Evolutionary conservation across 2,888 invertebrate species (phyloP).

Genomic region (Cerceris ruficornis): DNA sequence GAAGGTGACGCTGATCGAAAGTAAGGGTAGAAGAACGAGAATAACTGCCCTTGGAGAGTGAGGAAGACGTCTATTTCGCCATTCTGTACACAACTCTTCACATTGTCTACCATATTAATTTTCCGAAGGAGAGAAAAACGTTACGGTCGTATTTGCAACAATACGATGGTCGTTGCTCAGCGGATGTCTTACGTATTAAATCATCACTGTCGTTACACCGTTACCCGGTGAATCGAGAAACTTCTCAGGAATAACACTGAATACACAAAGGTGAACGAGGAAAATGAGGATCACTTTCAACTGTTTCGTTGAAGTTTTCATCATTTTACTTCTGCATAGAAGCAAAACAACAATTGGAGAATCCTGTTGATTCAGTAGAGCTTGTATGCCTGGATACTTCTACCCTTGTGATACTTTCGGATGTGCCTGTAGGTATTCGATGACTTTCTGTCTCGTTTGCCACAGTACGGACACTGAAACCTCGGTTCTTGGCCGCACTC

Average conservation of each 20-base stretch:
- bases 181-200: constrained; percentile 4
- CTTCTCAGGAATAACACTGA: neutral
- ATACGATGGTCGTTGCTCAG: neutral
- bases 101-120: constrained; percentile 14
- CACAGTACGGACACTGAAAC: constrained; percentile 73
- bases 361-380: constrained; percentile 50
- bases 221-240: neutral
- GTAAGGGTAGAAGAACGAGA: constrained; percentile 14
- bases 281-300: constrained; percentile 3
- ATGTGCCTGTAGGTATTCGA: constrained; percentile 74
- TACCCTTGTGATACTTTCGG: constrained; percentile 67
- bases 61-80: constrained; percentile 46
- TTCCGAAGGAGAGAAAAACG: neutral
- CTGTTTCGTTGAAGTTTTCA: neutral
- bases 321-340: neutral
- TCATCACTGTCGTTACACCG: neutral
- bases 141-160: neutral
- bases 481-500: constrained; percentile 74
- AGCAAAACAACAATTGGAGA: neutral
- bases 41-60: constrained; percentile 24
- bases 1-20: constrained; percentile 1
- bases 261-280: neutral
- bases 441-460: constrained; percentile 71
- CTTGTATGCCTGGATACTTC: constrained; percentile 58
- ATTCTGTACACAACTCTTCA: constrained; percentile 34